Evolutionary conservation across 2,888 invertebrate genomes (phyloP), one percentile per base, ranked within the genome.

Genomic region (Rhyacophila evoluta): DNA sequence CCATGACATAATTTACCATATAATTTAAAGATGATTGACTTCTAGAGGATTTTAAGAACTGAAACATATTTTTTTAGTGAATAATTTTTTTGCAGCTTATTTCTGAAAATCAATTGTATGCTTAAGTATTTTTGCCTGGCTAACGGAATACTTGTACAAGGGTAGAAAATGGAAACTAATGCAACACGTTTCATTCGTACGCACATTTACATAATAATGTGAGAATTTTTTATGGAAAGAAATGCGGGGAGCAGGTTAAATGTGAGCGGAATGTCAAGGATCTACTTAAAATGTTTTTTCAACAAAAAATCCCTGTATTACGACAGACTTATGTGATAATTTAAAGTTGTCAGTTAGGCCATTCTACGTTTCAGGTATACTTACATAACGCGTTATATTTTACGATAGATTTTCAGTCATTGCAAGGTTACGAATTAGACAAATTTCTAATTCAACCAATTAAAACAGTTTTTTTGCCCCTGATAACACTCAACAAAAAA

Each of bases 201-300:
- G 12, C 73, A 55, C 72, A 76, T 79, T 79, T 72, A 68, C 79
- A 79, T 79, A 79, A 79, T 79, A 79, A 79, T 75, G 72, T 75
- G 68, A 72, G 75, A 79, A 27, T 78, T 78, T 78, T 12, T 78
- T 74, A 38, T 72, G 38, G 12, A 72, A 41, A 69, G 55, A 72
- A 72, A 67, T 12, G 12, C 73, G 41, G 55, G 29, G 39, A 76
- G 67, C 72, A 71, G 72, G 75, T 79, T 75, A 41, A 75, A 33
- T 75, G 79, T 38, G 79, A 68, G 37, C 41, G 29, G 75, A 75
- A 75, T 75, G 79, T 79, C 68, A 28, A 72, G 67, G 72, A 71
- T 72, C 38, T 37, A 67, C 36, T 68, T 68, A 68, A 68, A 68
- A 68, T 68, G 25, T 28, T 28, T 68, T 27, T 39, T 39, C 39